These are phyloP conservation scores for Nicator chloris DNA, from an alignment of 2,113 vertebrate genomes.

Conservation along the genomic window DNA sequence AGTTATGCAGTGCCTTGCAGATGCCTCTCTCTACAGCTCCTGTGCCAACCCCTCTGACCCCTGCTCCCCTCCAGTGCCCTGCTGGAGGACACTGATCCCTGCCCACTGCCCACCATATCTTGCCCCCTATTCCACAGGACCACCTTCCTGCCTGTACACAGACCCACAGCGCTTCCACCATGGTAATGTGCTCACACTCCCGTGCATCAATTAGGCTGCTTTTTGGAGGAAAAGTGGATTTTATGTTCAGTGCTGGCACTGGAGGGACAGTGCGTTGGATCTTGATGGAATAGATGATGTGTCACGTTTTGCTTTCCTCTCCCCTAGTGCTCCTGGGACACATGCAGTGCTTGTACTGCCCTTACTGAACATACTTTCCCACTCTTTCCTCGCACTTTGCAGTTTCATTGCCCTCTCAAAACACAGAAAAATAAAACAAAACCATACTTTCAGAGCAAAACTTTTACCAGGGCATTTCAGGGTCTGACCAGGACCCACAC, in stretches of 20 bases:
- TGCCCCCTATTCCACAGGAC: not conserved
- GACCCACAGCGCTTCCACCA: not conserved
- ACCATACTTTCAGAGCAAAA: not conserved
- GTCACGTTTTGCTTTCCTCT: not conserved
- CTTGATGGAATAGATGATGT: not conserved
- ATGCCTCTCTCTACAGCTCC: not conserved
- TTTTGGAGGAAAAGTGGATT: slow-evolving; percentile 17
- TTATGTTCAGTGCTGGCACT: not conserved
- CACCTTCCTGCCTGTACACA: not conserved
- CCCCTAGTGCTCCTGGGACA: not conserved
- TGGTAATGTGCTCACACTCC: not conserved
- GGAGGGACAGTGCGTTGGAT: not conserved
- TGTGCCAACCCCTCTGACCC: not conserved
- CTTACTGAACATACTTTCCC: not conserved
- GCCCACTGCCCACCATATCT: not conserved
- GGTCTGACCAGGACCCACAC: not conserved
- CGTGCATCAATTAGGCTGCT: not conserved
- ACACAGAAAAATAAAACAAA: not conserved
- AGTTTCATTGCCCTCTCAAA: not conserved
- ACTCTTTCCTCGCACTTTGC: not conserved
- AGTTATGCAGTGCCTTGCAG: not conserved
- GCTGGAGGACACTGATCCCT: not conserved
- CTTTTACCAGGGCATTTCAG: not conserved
- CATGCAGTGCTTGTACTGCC: not conserved
- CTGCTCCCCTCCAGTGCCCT: not conserved